Evolutionary conservation across 2,113 vertebrate genomes (phyloP).

Genomic region (Cebus imitator): DNA sequence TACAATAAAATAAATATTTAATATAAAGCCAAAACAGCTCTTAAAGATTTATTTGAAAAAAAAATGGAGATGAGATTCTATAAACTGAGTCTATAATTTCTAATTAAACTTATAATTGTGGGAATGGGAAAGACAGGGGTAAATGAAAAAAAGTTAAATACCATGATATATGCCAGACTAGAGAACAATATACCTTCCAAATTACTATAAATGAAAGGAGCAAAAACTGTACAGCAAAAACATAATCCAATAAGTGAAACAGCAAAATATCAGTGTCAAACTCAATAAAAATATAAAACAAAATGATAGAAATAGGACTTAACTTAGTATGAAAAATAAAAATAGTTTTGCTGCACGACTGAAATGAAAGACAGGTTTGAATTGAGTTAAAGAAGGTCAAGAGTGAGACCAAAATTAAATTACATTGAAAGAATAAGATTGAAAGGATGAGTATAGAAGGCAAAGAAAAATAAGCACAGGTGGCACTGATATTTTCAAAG

Average conservation of each 20-base stretch:
- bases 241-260: background rate
- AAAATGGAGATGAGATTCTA: background rate
- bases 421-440: background rate
- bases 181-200: background rate
- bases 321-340: background rate
- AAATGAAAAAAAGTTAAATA: constrained; percentile 39
- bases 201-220: background rate
- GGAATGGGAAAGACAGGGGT: background rate
- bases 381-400: background rate
- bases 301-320: background rate
- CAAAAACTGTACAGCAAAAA: background rate
- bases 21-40: background rate
- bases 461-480: background rate
- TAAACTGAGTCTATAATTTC: background rate
- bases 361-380: background rate
- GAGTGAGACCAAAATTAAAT: constrained; percentile 27
- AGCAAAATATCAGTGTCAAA: background rate
- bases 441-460: background rate
- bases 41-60: background rate
- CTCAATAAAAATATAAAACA: background rate
- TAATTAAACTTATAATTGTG: constrained; percentile 30
- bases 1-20: background rate
- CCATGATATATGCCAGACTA: background rate
- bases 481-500: background rate
- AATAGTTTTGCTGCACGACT: background rate